Evolutionary conservation across 2,797 vertebrate genomes (phyloP), one percentile per base, ranked within the genome.

Genomic region (Oreonectes daqikongensis): DNA sequence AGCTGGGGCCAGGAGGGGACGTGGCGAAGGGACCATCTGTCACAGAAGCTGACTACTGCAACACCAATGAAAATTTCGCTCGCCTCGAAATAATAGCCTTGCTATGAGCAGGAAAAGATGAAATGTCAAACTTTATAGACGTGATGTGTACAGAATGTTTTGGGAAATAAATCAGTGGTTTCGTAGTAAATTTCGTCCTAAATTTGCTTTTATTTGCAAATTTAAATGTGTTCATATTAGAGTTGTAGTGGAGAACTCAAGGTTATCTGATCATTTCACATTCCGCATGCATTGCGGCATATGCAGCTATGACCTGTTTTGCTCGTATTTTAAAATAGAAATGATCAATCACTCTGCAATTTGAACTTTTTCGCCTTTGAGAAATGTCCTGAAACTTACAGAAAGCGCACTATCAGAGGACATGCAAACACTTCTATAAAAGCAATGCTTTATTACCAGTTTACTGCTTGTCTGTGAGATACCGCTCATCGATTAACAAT

Each of bases 11-110:
- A 80, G 81, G 81, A 86, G 83, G 46, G 82, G 73, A 81, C 81
- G 61, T 18, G 2, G 28, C 15, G 15, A 67, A 65, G 18, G 63
- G 77, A 84, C 92, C 92, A 93, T 93, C 92, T 94, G 92, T 90
- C 87, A 77, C 86, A 84, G 85, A 77, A 83, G 87, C 87, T 52
- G 60, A 46, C 88, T 84, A 80, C 88, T 82, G 61, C 85, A 84
- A 88, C 85, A 86, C 86, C 86, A 85, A 86, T 80, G 81, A 88
- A 90, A 92, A 84, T 73, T 74, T 65, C 61, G 70, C 84, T 42
- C 12, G 84, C 84, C 87, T 87, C 85, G 73, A 72, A 72, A 76
- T 83, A 71, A 72, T 67, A 75, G 46, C 22, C 40, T 79, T 5
- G 32, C 15, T 73, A 59, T 69, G 55, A 69, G 59, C 55, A 30